phyloP scores from a whole-genome alignment of 2,797 vertebrate genomes.

The Poecilia wingei region DNA sequence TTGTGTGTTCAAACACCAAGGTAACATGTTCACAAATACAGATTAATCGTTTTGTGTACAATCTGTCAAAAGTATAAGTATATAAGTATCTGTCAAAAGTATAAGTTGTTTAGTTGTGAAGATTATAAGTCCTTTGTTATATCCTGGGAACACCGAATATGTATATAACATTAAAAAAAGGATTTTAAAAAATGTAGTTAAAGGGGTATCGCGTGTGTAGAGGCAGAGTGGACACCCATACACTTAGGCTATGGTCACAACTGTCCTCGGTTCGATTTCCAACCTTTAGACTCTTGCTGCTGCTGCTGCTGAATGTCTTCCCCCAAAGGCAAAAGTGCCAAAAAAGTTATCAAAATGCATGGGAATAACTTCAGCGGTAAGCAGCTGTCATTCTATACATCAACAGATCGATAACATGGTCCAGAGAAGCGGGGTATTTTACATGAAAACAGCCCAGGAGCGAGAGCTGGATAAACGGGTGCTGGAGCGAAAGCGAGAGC shows the following conservation, averaged over 20 bases:
- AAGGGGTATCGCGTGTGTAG: not conserved
- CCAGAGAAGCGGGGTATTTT: conserved; percentile 47
- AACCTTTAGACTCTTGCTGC: not conserved
- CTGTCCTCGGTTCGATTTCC: not conserved
- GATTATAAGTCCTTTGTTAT: not conserved
- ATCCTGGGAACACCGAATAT: not conserved
- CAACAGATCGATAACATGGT: conserved; percentile 76
- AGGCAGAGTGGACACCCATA: not conserved
- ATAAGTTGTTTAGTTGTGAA: not conserved
- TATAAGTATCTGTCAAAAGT: not conserved
- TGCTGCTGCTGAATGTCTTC: not conserved
- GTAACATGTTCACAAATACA: not conserved
- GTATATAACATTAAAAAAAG: not conserved
- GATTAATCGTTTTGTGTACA: not conserved
- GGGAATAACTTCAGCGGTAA: not conserved
- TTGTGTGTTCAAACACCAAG: not conserved
- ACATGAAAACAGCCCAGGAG: conserved; percentile 38
- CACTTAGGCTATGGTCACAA: not conserved
- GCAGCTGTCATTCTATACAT: conserved; percentile 9
- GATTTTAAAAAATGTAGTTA: not conserved
- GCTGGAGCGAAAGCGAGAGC: conserved; percentile 39
- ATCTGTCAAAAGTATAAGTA: not conserved
- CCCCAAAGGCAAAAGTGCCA: not conserved
- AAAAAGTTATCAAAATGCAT: not conserved
- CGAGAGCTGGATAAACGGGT: conserved; percentile 50